These are phyloP conservation scores for Megalopta genalis DNA, from an alignment of 1,140 invertebrate genomes.

Conservation along the genomic window DNA sequence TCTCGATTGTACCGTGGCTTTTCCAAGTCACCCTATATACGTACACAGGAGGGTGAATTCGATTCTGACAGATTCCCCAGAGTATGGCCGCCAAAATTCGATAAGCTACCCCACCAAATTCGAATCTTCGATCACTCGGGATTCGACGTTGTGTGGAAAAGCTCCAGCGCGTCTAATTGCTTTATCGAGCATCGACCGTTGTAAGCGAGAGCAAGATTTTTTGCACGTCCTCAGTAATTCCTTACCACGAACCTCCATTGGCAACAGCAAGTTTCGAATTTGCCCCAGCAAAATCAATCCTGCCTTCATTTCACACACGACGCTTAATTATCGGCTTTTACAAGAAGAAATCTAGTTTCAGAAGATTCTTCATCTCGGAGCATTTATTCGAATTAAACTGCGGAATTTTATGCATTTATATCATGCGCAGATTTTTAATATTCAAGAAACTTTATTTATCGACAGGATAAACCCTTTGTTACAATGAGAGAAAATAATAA, in stretches of 20 bases:
- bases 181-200: constrained; percentile 33
- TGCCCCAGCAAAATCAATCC: no score
- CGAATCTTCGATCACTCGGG: constrained; percentile 25
- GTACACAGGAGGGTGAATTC: constrained; percentile 35
- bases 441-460: no score
- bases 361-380: no score
- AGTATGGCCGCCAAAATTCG: constrained; percentile 37
- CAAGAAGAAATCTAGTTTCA: no score
- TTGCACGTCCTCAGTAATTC: not conserved
- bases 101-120: constrained; percentile 33
- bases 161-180: constrained; percentile 25
- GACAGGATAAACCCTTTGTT: no score
- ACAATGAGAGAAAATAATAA: no score
- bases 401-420: no score
- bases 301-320: no score
- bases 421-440: no score
- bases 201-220: constrained; percentile 4
- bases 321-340: no score
- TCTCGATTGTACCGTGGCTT: not conserved
- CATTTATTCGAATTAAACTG: no score
- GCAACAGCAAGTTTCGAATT: no score
- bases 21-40: not conserved
- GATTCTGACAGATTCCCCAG: constrained; percentile 21
- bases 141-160: constrained; percentile 9
- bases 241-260: not conserved